Percentiles rank a stretch among this genome's conserved stretches.
phyloP scores from a whole-genome alignment of 2,797 vertebrate genomes.

The Odontamblyopus rebecca region DNA sequence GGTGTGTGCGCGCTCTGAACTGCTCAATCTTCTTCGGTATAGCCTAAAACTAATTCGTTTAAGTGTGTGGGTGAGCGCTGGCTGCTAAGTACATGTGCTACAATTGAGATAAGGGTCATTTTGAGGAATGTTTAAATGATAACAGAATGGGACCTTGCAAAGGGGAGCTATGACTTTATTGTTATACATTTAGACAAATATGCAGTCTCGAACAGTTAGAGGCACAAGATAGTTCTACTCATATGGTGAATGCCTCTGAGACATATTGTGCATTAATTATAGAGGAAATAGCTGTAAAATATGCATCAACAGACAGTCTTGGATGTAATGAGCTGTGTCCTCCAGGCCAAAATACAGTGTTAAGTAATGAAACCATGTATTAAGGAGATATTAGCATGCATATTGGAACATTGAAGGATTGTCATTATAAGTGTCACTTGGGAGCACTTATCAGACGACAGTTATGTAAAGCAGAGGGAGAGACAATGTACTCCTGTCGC shows the following conservation, averaged over 20 bases:
- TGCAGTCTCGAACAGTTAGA: background rate
- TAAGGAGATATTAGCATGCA: background rate
- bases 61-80: constrained; percentile 21
- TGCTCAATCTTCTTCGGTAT: constrained; percentile 24
- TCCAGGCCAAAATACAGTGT: constrained; percentile 2
- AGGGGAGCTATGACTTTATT: constrained; percentile 2
- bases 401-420: constrained; percentile 13
- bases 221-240: background rate
- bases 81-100: constrained; percentile 40
- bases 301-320: constrained; percentile 4
- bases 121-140: constrained; percentile 49
- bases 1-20: constrained; percentile 25
- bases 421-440: constrained; percentile 23
- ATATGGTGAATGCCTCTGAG: constrained; percentile 8
- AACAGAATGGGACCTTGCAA: constrained; percentile 21
- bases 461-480: constrained; percentile 51
- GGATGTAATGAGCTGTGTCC: background rate
- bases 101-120: constrained; percentile 48
- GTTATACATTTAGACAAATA: background rate
- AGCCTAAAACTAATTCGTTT: constrained; percentile 36
- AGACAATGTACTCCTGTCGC: background rate
- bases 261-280: constrained; percentile 6
- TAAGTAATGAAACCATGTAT: background rate
- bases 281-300: constrained; percentile 12
- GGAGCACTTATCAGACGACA: constrained; percentile 43